Evolutionary conservation across 2,113 vertebrate genomes (phyloP), one percentile per base, ranked within the genome.

Genomic region (crab-eating macaque (Macaca fascicularis)): DNA sequence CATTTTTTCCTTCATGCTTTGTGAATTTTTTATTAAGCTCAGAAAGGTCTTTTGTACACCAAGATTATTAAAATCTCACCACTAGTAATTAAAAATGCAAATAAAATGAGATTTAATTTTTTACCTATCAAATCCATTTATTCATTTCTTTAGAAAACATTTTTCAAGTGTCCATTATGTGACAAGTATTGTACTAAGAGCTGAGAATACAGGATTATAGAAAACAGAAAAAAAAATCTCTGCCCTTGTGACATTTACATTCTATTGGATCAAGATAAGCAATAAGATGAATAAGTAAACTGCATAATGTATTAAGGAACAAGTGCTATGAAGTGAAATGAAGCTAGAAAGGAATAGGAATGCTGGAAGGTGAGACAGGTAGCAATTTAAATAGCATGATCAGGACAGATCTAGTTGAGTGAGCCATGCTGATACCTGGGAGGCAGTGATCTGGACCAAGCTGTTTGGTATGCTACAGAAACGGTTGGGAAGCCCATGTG

Each of bases 21-120:
- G 38, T 72, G 57, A 38, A 97, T 61, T 83, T 70, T 89, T 86
- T 82, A 84, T 57, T 96, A 94, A 97, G 50, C 67, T 92, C 75
- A 79, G 40, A 59, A 70, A 91, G n/a, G 5, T 19, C n/a, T 81
- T 93, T 27, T 74, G n/a, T 91, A 52, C 27, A 82, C 23, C 16
- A 22, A 89, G 30, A 79, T 92, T 83, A 92, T 97, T 93, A 96
- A 97, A 95, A 89, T 93, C 48, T 86, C 61, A 61, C 92, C 72
- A 88, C 38, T 88, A 59, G 45, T 50, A 92, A 96, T 84, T 38
- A 59, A 84, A 88, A 86, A 87, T 84, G 48, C 78, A 94, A 88
- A 74, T 84, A 95, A 96, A 92, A 70, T 61, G 45, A 91, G 72
- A 72, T 88, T 94, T 95, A 67, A 93, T 76, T 91, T 94, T 89